Conservation (phyloP, 2,797 vertebrate genomes). For the Hydrolagus colliei region DNA sequence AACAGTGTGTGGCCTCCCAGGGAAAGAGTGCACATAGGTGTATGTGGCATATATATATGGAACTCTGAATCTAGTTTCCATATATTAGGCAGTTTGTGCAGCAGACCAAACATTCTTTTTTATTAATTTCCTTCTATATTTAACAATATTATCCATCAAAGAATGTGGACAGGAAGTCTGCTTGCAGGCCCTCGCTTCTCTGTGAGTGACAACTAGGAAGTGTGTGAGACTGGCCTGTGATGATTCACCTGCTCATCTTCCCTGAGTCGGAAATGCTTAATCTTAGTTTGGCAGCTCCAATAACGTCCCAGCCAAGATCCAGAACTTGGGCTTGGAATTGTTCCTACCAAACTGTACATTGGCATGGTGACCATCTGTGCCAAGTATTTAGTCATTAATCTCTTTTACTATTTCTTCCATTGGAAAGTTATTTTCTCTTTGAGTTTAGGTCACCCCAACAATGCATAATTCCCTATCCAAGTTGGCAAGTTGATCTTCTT, state of each 20-base stretch:
- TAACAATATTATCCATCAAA: background rate
- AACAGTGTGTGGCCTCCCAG: background rate
- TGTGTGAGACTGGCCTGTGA: conserved; percentile 9
- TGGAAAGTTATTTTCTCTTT: background rate
- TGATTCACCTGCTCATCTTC: background rate
- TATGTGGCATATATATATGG: too few relatives aligned
- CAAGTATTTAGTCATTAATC: background rate
- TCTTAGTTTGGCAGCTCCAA: background rate
- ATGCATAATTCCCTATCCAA: background rate
- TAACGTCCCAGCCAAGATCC: background rate
- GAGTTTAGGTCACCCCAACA: background rate
- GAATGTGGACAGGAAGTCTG: background rate
- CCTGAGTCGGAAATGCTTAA: background rate
- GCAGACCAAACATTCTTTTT: background rate
- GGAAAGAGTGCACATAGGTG: too few relatives aligned
- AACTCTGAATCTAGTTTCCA: too few relatives aligned
- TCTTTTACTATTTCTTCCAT: background rate
- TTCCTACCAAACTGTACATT: background rate
- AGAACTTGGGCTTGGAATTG: background rate
- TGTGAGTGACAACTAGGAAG: background rate
- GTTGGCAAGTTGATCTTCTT: background rate
- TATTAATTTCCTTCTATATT: background rate
- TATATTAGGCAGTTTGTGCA: too few relatives aligned
- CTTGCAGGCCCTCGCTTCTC: background rate
- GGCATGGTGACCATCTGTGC: background rate